A percentile compares a stretch with the other conserved stretches of the same genome.
These are phyloP conservation scores for Platanista minor DNA, from an alignment of 2,113 vertebrate genomes.

Conservation along the genomic window DNA sequence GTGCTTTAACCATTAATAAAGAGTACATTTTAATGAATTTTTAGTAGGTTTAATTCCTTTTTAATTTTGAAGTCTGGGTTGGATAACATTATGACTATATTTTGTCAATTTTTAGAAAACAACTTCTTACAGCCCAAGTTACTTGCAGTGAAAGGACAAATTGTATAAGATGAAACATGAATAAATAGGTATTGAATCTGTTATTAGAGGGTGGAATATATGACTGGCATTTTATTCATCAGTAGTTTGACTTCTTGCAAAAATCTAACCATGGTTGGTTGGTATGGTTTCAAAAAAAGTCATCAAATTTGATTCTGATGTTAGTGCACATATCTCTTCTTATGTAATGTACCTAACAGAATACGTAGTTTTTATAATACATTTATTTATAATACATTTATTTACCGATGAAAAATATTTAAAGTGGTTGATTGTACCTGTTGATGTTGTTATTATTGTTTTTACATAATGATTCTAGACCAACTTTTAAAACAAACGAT, in stretches of 20 bases:
- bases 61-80: not conserved
- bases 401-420: not conserved
- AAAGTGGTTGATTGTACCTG: not conserved
- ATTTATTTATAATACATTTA: not conserved
- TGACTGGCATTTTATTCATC: not conserved
- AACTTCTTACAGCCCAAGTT: not conserved
- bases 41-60: not conserved
- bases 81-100: not conserved
- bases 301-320: not conserved
- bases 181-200: not conserved
- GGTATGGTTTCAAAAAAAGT: not conserved
- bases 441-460: not conserved
- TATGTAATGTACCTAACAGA: not conserved
- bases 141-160: not conserved
- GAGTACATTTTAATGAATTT: not conserved
- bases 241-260: not conserved
- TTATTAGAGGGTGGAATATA: not conserved
- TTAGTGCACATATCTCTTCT: not conserved
- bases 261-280: not conserved
- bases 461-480: not conserved
- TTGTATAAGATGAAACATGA: not conserved
- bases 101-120: conserved; percentile 28
- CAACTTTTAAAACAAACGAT: not conserved
- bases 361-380: not conserved
- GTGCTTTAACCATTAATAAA: not conserved